Evolutionary conservation across 2,888 invertebrate genomes (phyloP).

Genomic region (Drosophila barbarae): DNA sequence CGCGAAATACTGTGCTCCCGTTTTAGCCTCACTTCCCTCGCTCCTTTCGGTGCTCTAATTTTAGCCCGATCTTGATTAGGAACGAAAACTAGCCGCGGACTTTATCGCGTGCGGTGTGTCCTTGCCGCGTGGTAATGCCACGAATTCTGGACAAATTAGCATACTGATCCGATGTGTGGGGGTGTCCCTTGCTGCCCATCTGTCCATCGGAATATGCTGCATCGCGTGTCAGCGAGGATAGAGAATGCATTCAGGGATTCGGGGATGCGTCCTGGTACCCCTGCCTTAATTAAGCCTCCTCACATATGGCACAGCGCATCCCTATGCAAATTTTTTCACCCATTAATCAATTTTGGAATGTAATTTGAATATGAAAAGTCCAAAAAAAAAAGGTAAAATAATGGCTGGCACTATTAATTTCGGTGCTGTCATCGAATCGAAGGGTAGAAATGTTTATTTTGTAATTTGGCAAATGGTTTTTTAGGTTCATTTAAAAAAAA

Average conservation of each 20-base stretch:
- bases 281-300: conserved; percentile 56
- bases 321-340: conserved; percentile 60
- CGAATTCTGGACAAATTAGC: conserved; percentile 54
- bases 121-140: conserved; percentile 59
- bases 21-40: neutral
- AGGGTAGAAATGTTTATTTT: conserved; percentile 11
- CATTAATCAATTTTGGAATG: conserved; percentile 62
- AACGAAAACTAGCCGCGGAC: conserved; percentile 30
- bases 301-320: conserved; percentile 56
- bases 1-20: conserved; percentile 31
- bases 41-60: conserved; percentile 42
- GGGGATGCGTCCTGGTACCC: conserved; percentile 3
- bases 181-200: conserved; percentile 35
- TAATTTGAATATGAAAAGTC: conserved; percentile 48
- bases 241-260: neutral
- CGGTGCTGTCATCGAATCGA: conserved; percentile 20
- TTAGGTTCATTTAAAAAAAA: neutral
- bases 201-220: conserved; percentile 18
- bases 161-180: conserved; percentile 46
- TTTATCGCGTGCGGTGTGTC: conserved; percentile 63
- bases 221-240: conserved; percentile 30
- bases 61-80: conserved; percentile 47
- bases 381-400: conserved; percentile 1
- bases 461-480: conserved; percentile 21
- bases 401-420: conserved; percentile 27